These are phyloP conservation scores for Heliconius erato DNA, from an alignment of 2,888 invertebrate genomes.

Conservation along the genomic window DNA sequence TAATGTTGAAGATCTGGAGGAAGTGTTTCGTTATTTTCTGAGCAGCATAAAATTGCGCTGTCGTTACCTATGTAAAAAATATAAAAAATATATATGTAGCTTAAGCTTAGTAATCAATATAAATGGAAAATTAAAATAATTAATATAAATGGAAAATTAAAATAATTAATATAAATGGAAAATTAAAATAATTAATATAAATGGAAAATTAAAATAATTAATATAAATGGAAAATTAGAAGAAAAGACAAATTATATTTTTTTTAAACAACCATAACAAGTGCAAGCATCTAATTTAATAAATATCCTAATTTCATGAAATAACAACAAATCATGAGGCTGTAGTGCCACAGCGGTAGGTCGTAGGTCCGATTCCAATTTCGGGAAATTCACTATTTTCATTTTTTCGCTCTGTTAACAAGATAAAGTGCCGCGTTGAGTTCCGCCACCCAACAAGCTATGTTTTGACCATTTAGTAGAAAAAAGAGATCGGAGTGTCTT, in stretches of 20 bases:
- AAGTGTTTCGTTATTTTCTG: conserved; percentile 83
- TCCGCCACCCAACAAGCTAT: background rate
- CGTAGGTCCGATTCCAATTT: background rate
- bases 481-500: background rate
- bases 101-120: too few species aligned
- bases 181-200: background rate
- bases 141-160: background rate
- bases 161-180: background rate
- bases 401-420: background rate
- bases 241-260: background rate
- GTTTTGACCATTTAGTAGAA: background rate
- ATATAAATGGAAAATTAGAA: background rate
- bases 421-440: background rate
- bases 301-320: too few species aligned
- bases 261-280: too few species aligned
- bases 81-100: background rate
- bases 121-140: background rate
- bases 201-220: background rate
- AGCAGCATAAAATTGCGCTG: conserved; percentile 90
- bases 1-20: conserved; percentile 86
- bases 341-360: background rate
- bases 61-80: conserved; percentile 80
- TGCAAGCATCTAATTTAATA: too few species aligned
- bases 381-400: background rate
- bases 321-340: background rate